Percentiles rank a stretch among this genome's conserved stretches.
Evolutionary conservation across 2,888 invertebrate genomes (phyloP).

Genomic region (Hyposoter dolosus): DNA sequence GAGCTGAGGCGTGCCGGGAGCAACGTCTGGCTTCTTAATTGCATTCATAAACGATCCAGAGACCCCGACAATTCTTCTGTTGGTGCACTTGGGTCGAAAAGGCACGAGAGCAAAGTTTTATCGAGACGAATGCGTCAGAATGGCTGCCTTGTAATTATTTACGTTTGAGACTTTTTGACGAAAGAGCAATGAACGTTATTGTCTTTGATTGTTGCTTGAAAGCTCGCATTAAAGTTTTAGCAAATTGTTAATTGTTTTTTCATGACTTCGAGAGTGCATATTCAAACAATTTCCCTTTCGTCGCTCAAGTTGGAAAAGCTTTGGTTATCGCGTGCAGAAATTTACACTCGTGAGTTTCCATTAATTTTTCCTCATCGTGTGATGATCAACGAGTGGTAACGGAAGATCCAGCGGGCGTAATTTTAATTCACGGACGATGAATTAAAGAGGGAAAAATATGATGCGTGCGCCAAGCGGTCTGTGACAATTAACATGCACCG

Average conservation of each 20-base stretch:
- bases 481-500: constrained; percentile 68
- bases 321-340: not conserved
- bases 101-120: constrained; percentile 3
- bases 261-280: not conserved
- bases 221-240: not conserved
- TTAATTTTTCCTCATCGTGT: not conserved
- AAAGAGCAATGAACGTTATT: not conserved
- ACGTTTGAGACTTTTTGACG: not conserved
- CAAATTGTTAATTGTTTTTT: not conserved
- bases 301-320: not conserved
- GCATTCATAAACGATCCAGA: constrained; percentile 75
- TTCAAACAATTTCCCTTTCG: not conserved
- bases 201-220: not conserved
- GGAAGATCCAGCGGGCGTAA: not conserved
- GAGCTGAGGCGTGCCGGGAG: constrained; percentile 74
- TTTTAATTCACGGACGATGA: constrained; percentile 57
- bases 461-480: constrained; percentile 65
- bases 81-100: not conserved
- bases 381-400: not conserved
- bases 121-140: not conserved
- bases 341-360: not conserved
- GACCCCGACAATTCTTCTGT: constrained; percentile 45
- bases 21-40: constrained; percentile 81
- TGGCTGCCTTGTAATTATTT: not conserved
- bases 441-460: constrained; percentile 63